phyloP scores from a whole-genome alignment of 1,140 invertebrate species.

The Diachasma alloeum region DNA sequence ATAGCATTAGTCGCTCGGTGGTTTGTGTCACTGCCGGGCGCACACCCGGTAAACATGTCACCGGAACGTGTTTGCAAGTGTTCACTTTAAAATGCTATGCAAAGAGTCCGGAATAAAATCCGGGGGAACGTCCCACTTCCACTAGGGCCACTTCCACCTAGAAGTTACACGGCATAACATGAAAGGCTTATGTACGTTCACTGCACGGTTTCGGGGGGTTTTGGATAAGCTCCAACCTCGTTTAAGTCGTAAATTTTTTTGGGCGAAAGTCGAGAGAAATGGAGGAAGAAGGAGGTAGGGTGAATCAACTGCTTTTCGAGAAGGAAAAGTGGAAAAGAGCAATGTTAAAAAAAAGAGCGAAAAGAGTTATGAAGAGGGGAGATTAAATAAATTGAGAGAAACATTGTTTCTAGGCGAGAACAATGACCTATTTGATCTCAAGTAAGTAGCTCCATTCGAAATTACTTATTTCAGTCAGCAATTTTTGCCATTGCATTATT shows the following conservation, averaged over 20 bases:
- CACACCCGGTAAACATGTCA: constrained; percentile 42
- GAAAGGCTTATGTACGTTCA: constrained; percentile 3
- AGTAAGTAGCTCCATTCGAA: too few species aligned
- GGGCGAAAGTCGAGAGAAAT: background rate
- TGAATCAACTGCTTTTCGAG: background rate
- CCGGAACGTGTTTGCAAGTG: constrained; percentile 39
- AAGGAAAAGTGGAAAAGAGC: background rate
- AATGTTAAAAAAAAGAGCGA: background rate
- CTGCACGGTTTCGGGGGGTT: background rate
- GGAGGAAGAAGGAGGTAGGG: background rate
- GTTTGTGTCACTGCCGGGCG: constrained; percentile 30
- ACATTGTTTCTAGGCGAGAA: background rate
- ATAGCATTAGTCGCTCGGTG: background rate
- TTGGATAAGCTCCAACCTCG: constrained; percentile 1
- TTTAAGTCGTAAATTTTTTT: constrained; percentile 10
- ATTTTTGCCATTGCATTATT: too few species aligned
- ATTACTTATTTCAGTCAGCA: too few species aligned
- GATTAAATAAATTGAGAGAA: background rate
- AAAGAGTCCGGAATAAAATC: constrained; percentile 45
- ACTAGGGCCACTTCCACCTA: background rate
- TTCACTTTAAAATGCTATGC: constrained; percentile 56
- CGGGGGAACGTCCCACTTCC: constrained; percentile 16
- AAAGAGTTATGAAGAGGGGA: background rate
- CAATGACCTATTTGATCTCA: background rate
- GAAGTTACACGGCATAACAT: background rate